Evolutionary conservation across 2,797 vertebrate species (phyloP).

Genomic region (Centroberyx gerrardi): DNA sequence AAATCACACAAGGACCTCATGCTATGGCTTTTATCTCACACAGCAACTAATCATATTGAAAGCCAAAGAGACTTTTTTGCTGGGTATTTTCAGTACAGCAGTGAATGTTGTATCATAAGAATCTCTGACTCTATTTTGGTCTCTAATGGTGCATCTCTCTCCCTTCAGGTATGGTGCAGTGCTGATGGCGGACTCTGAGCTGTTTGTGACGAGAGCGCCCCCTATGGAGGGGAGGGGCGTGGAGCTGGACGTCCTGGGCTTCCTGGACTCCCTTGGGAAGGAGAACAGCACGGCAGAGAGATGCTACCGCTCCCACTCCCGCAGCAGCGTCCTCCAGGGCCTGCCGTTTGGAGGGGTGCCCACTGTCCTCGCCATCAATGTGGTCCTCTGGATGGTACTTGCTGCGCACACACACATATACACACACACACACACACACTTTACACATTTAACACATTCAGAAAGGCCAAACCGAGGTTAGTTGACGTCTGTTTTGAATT

Average conservation of each 20-base stretch:
- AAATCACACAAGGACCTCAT: background rate
- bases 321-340: slow-evolving; percentile 93
- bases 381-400: slow-evolving; percentile 93
- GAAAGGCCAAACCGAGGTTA: too few species aligned
- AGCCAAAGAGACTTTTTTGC: background rate
- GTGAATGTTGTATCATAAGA: background rate
- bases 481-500: too few species aligned
- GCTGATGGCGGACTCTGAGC: slow-evolving; percentile 79
- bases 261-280: slow-evolving; percentile 65
- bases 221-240: slow-evolving; percentile 49
- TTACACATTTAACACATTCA: background rate
- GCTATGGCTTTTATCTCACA: background rate
- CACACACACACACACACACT: background rate
- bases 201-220: slow-evolving; percentile 65
- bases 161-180: slow-evolving; percentile 68
- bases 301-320: slow-evolving; percentile 90
- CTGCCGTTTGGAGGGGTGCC: slow-evolving; percentile 95
- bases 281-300: slow-evolving; percentile 87
- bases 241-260: slow-evolving; percentile 70
- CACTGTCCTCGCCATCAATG: slow-evolving; percentile 93
- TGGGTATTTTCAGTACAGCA: background rate
- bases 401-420: slow-evolving; percentile 6
- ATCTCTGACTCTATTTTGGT: background rate
- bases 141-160: slow-evolving; percentile 6
- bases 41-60: background rate